These are phyloP conservation scores for Drosophila cognata DNA, from an alignment of 2,888 invertebrate species.

Conservation along the genomic window DNA sequence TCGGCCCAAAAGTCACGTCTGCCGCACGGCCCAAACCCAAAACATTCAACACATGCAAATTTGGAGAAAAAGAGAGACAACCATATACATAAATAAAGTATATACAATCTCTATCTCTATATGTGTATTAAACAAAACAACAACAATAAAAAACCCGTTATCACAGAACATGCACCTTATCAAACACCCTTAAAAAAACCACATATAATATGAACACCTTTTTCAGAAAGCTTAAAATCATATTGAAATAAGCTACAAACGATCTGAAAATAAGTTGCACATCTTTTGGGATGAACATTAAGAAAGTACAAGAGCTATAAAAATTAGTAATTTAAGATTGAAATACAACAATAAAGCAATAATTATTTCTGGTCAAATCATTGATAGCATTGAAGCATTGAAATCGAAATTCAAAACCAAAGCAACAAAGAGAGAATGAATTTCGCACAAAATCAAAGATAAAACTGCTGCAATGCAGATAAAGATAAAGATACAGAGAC, in stretches of 20 bases:
- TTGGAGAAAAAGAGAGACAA: neutral
- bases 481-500: constrained; percentile 4
- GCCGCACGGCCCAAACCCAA: constrained; percentile 20
- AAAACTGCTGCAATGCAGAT: constrained; percentile 21
- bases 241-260: neutral
- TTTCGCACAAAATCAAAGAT: constrained; percentile 13
- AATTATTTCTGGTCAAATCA: neutral
- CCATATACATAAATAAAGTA: neutral
- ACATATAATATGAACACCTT: neutral
- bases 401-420: constrained; percentile 13
- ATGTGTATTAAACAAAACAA: neutral
- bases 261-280: neutral
- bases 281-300: neutral
- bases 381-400: neutral
- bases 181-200: neutral
- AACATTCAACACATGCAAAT: neutral
- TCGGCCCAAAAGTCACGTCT: constrained; percentile 63
- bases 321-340: neutral
- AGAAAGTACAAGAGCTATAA: neutral
- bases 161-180: neutral
- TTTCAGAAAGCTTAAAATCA: neutral
- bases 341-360: neutral
- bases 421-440: neutral
- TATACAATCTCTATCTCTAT: neutral
- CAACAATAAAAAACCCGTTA: neutral